Base-by-base conservation (phyloP, 2,113 vertebrate species). In the Vireo altiloquus region DNA sequence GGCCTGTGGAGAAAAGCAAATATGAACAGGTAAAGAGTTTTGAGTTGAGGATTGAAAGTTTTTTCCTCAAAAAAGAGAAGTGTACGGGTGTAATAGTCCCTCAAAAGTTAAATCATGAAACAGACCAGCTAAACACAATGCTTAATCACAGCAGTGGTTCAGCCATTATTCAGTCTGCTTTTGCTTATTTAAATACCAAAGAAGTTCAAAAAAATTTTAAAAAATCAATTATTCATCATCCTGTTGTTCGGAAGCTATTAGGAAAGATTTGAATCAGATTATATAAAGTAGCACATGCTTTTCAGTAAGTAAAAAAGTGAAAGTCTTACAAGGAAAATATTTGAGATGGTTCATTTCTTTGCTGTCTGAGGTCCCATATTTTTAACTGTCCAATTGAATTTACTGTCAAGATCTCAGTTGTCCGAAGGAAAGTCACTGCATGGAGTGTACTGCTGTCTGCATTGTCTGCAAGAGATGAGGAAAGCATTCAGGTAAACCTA, bases 301-400 rank as follows among this genome's bases (percentile, higher is more conserved):
- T 74, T 64, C n/a, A 71, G 13, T 76, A 76, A 94, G 9, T 74
- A 54, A 82, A 84, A 94, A 76, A 86, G 49, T 19, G 8, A 57
- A 80, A 87, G n/a, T 57, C 99, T 98, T 97, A 99, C 99, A 99
- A 90, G 50, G 99, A 99, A 91, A 99, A 97, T 96, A 99, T 99
- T 94, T 99, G 99, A 46, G 99, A 98, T 11, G 99, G 99, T 15
- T 99, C 98, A 94, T 98, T 99, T 97, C 98, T 97, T 97, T 99
- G 99, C 89, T 99, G 98, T 96, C 99, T 98, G 87, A 99, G 97
- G 96, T 99, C 99, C 99, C 99, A 99, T 95, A 99, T 97, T 97
- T 99, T 99, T 82, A 99, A 98, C 92, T 99, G 99, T 66, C 99
- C 99, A 78, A 99, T 99, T 50, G 99, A 99, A 97, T 99, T 99